phyloP scores from a whole-genome alignment of 2,113 vertebrate genomes.

The Zapus hudsonius region DNA sequence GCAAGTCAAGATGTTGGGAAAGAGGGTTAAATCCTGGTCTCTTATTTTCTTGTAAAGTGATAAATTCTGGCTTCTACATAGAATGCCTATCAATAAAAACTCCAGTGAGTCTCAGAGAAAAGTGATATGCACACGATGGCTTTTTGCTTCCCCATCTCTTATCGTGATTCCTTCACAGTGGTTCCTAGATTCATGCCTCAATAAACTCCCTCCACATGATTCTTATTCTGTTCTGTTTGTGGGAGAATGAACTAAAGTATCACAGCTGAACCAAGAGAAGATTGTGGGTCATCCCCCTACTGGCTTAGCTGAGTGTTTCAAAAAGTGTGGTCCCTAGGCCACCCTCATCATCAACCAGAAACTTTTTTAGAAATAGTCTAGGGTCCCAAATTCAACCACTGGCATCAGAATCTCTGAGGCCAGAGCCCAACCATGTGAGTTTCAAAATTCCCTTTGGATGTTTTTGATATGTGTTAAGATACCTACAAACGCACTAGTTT shows the following conservation, averaged over 20 bases:
- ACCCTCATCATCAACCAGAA: background rate
- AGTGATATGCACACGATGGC: rapidly evolving
- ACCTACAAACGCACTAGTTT: background rate
- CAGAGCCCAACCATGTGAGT: no score
- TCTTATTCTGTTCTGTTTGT: background rate
- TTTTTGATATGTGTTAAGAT: background rate
- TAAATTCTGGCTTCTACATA: background rate
- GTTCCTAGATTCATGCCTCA: background rate
- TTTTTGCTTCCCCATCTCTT: background rate
- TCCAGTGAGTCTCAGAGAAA: rapidly evolving
- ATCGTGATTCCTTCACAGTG: background rate
- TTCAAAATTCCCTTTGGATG: background rate
- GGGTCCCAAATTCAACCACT: no score
- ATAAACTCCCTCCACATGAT: background rate
- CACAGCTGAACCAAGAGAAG: no score
- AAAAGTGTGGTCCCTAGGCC: background rate
- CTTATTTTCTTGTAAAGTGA: background rate
- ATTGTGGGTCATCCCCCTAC: background rate
- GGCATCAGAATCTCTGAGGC: background rate
- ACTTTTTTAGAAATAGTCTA: background rate
- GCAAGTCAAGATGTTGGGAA: background rate
- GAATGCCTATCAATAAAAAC: background rate
- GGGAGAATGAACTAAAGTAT: background rate
- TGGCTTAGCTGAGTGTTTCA: background rate
- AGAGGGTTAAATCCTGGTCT: background rate